Evolutionary conservation across 2,888 invertebrate genomes (phyloP).

Genomic region (Stegana nigrithorax): DNA sequence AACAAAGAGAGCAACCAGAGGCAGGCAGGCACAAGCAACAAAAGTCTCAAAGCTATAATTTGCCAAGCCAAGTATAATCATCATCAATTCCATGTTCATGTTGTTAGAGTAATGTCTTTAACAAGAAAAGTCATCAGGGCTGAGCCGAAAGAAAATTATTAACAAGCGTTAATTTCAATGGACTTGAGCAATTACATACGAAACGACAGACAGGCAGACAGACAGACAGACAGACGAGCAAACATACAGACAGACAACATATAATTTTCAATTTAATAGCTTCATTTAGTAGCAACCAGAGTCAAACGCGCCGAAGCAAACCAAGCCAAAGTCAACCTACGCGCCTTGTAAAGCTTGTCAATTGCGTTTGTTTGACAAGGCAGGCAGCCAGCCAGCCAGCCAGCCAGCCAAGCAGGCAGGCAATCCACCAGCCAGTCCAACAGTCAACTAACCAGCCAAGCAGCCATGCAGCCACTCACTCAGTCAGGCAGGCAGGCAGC

Average conservation of each 20-base stretch:
- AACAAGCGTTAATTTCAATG: conserved; percentile 45
- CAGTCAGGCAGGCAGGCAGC: too few relatives aligned
- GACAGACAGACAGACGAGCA: background rate
- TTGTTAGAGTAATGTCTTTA: background rate
- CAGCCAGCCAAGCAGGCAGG: background rate
- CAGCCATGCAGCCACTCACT: too few relatives aligned
- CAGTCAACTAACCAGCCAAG: too few relatives aligned
- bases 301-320: background rate
- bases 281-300: conserved; percentile 41
- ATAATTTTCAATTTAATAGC: conserved; percentile 57
- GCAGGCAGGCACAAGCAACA: background rate
- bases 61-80: background rate
- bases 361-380: conserved; percentile 6
- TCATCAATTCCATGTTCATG: too few relatives aligned
- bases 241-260: conserved; percentile 23
- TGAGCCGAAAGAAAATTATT: conserved; percentile 4
- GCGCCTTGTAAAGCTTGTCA: conserved; percentile 18
- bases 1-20: too few relatives aligned
- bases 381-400: background rate
- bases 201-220: background rate
- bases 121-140: background rate
- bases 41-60: background rate
- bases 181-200: conserved; percentile 50
- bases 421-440: too few relatives aligned
- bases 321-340: conserved; percentile 9